phyloP scores from a whole-genome alignment of 2,888 invertebrate species.

The Flexamia atlantica region DNA sequence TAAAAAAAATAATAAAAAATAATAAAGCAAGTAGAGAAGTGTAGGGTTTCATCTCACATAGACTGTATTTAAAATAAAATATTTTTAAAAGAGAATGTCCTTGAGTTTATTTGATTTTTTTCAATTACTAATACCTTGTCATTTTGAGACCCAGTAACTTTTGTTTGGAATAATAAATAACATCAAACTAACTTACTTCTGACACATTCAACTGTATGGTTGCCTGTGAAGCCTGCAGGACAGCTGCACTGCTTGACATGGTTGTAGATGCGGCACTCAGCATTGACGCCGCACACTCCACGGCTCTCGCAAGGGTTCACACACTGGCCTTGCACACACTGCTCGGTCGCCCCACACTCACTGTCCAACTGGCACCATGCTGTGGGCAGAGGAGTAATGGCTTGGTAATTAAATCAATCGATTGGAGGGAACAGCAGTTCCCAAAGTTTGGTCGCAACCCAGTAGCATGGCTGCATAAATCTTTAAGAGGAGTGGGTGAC shows the following conservation, averaged over 20 bases:
- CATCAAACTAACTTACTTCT: constrained; percentile 79
- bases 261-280: constrained; percentile 83
- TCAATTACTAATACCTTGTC: not conserved
- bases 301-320: constrained; percentile 87
- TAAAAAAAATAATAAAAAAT: too few relatives aligned
- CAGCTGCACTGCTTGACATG: constrained; percentile 90
- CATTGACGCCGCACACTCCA: constrained; percentile 90
- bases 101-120: not conserved
- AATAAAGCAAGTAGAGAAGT: too few relatives aligned
- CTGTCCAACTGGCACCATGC: constrained; percentile 87
- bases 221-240: constrained; percentile 91
- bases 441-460: too few relatives aligned
- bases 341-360: constrained; percentile 88
- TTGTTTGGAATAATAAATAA: not conserved
- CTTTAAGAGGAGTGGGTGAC: too few relatives aligned
- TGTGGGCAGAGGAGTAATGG: constrained; percentile 73
- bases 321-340: constrained; percentile 90
- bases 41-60: too few relatives aligned
- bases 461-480: too few relatives aligned
- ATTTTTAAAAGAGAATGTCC: not conserved
- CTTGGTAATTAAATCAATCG: too few relatives aligned
- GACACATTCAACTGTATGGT: constrained; percentile 90
- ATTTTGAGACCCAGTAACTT: too few relatives aligned
- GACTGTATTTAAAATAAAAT: not conserved
- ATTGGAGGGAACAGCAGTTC: too few relatives aligned